These are phyloP conservation scores for Zaprionus bogoriensis DNA, from an alignment of 2,888 invertebrate species.

Conservation along the genomic window DNA sequence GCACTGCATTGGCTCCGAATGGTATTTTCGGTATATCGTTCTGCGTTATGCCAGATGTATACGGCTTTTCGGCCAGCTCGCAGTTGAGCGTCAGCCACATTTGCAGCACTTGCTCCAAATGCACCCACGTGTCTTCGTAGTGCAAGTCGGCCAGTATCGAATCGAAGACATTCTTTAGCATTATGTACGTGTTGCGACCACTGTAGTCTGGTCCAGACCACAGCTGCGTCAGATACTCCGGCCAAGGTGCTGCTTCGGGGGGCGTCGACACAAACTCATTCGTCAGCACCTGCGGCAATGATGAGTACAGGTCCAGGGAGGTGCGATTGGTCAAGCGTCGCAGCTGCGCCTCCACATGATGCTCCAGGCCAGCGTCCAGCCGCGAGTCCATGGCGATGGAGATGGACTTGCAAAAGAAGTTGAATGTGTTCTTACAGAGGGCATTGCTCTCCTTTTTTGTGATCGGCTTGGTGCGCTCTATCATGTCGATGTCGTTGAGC, in stretches of 20 bases:
- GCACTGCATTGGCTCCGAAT: constrained; percentile 86
- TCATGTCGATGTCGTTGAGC: constrained; percentile 87
- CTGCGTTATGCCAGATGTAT: constrained; percentile 84
- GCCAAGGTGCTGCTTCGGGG: constrained; percentile 82
- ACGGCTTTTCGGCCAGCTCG: constrained; percentile 81
- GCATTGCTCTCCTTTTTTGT: constrained; percentile 84
- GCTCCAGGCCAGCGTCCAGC: constrained; percentile 90
- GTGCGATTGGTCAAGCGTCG: constrained; percentile 88
- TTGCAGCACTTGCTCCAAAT: constrained; percentile 92
- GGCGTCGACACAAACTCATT: constrained; percentile 80
- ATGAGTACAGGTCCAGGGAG: constrained; percentile 82
- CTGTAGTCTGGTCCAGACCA: constrained; percentile 84
- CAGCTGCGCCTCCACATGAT: constrained; percentile 89
- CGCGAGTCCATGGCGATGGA: constrained; percentile 90
- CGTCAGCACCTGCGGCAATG: constrained; percentile 81
- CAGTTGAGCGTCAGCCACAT: constrained; percentile 94
- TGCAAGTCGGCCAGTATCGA: constrained; percentile 87
- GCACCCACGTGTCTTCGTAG: constrained; percentile 87
- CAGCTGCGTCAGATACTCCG: constrained; percentile 83
- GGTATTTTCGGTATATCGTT: constrained; percentile 86
- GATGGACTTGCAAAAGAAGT: constrained; percentile 83
- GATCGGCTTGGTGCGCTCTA: constrained; percentile 85
- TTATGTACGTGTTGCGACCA: constrained; percentile 84
- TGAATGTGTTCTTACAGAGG: constrained; percentile 81
- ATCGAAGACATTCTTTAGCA: constrained; percentile 88